Base-by-base conservation (phyloP, 2,888 invertebrate species). In the Agrotis segetum region DNA sequence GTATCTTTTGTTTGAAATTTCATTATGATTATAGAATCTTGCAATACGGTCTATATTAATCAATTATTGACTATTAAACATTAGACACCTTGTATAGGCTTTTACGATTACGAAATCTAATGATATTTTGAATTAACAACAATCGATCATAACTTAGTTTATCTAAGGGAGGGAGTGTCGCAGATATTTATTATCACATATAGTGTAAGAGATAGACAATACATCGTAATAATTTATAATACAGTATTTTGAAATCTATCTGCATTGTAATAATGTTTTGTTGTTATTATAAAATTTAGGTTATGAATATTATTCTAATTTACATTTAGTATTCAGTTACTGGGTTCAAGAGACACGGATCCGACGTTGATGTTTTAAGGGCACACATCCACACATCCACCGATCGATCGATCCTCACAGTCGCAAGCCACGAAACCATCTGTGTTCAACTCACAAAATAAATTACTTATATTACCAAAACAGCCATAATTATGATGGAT, bases 121-220 rank as follows among this genome's bases (percentile, higher is more conserved):
- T 78, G 72, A 40, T 58, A 71, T 72, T 78, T 24, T 50, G 7
- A 50, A 19, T 52, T 47, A 71, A 78, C 79, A 78, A 50, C 79
- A 71, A 52, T 52, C 16, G 72, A 16, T 73, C 79, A 14, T 73
- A 73, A 73, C 50, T 19, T 50, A 16, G 4, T 52, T 34, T 14
- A 14, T 49, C 19, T 49, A 21, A 7, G 6, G 40, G 17, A 40
- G 50, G 72, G 72, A 58, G 72, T 71, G 79, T 73, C 72, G 19
- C 46, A 5, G 50, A 71, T 58, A 68, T 68, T 68, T 72, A 78
- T 68, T 72, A 78, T 78, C 56, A 71, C 58, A 58, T 4, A 55
- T 21, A 34, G 34, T 71, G 47, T 13, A 34, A 14, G 19, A 24
- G 6, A 17, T 46, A 58, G 19, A 78, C 49, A 78, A 58, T 78